A percentile compares a stretch with the other conserved stretches of the same genome.
Conservation (phyloP, 64 coral and sea anemone species). For the Montipora foliosa region DNA sequence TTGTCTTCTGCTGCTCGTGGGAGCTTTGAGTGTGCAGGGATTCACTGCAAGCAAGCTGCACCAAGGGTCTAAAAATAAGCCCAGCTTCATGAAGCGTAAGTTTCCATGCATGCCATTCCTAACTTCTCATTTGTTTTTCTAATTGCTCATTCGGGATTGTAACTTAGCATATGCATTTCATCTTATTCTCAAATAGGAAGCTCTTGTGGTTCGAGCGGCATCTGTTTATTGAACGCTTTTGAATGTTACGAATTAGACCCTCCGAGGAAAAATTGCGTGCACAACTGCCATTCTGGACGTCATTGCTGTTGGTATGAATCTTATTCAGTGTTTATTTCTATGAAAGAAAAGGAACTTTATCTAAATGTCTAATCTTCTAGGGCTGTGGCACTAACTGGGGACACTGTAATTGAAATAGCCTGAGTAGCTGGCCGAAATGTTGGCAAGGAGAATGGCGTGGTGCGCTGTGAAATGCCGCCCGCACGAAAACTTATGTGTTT, state of each 20-base stretch:
- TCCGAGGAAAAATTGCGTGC: not conserved
- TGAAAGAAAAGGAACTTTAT: not conserved
- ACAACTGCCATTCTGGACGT: not conserved
- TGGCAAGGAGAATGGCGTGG: no score
- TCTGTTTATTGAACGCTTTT: not conserved
- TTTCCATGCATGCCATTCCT: not conserved
- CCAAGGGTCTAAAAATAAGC: not conserved
- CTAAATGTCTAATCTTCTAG: no score
- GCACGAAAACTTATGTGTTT: no score
- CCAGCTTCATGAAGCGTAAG: conserved; percentile 9
- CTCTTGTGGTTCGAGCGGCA: not conserved
- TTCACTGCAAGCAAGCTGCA: not conserved
- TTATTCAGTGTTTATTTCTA: conserved; percentile 2
- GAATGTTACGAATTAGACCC: not conserved
- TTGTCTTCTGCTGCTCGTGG: conserved; percentile 4
- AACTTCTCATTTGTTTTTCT: not conserved
- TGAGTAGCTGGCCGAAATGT: no score
- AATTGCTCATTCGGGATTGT: conserved; percentile 1
- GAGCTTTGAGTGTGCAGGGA: conserved; percentile 8
- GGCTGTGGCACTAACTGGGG: no score
- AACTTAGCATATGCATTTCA: not conserved
- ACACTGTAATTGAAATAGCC: no score
- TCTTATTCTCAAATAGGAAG: not conserved
- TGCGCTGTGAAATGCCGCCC: no score
- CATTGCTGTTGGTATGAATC: conserved; percentile 10